A percentile compares a stretch with the other conserved stretches of the same genome.
These are phyloP conservation scores for Psilopsiagon aurifrons DNA, from an alignment of 2,113 vertebrate species.

Conservation along the genomic window DNA sequence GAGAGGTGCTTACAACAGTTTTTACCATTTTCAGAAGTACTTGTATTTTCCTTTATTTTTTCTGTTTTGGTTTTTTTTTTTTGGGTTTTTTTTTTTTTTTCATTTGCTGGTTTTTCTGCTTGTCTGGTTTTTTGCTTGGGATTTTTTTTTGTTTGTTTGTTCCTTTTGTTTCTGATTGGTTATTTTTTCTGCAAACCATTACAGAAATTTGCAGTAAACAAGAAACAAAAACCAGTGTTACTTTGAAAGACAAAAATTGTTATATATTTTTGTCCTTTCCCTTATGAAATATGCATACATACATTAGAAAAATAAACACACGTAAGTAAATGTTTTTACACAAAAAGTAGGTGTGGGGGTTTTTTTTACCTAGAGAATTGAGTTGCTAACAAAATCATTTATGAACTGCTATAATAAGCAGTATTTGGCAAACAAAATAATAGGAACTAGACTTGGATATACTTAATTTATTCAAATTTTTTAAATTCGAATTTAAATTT, in stretches of 20 bases:
- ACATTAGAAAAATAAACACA: not conserved
- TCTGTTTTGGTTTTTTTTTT: not conserved
- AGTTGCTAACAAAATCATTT: not conserved
- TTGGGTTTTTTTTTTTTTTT: too few species aligned
- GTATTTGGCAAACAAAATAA: not conserved
- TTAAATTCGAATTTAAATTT: not conserved
- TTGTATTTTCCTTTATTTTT: not conserved
- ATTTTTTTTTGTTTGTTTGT: too few species aligned
- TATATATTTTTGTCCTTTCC: not conserved
- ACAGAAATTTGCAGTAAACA: not conserved
- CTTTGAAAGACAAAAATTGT: not conserved
- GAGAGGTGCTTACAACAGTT: not conserved
- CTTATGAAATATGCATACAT: not conserved
- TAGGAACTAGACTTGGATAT: not conserved
- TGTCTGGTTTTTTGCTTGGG: too few species aligned
- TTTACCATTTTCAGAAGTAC: not conserved
- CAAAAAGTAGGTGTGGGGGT: not conserved
- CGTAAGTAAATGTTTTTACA: not conserved
- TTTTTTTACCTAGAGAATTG: not conserved
- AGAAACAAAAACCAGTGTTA: not conserved
- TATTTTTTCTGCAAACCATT: not conserved
- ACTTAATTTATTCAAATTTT: not conserved
- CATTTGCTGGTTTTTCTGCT: too few species aligned
- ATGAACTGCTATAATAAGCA: not conserved
- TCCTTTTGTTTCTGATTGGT: not conserved